A percentile compares a stretch with the other conserved stretches of the same genome.
Conservation (phyloP, 2,888 invertebrate genomes). For the Apotomis betuletana region DNA sequence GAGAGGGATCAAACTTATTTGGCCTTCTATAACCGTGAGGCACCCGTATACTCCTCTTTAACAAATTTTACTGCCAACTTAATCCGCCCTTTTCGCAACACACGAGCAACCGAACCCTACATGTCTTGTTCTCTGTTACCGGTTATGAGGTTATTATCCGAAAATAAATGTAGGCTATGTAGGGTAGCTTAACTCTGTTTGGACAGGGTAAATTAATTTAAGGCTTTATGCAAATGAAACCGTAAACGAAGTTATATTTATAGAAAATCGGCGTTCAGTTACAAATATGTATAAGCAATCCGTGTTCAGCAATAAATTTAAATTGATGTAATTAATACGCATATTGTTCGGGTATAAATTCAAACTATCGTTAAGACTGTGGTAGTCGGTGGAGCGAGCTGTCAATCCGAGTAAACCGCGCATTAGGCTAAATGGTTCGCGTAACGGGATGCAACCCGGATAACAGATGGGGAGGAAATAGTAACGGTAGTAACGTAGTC, state of each 20-base stretch:
- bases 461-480: constrained; percentile 69
- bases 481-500: constrained; percentile 62
- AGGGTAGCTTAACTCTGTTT: constrained; percentile 64
- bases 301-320: constrained; percentile 39
- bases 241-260: constrained; percentile 10
- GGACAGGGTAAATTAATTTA: constrained; percentile 69
- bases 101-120: constrained; percentile 59
- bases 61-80: constrained; percentile 80
- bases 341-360: constrained; percentile 58
- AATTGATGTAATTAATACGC: constrained; percentile 62
- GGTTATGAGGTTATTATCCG: constrained; percentile 77
- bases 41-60: constrained; percentile 77
- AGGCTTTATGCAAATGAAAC: constrained; percentile 49
- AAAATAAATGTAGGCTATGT: constrained; percentile 76
- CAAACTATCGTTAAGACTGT: constrained; percentile 68
- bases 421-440: constrained; percentile 81
- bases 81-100: constrained; percentile 76
- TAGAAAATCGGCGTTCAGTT: constrained; percentile 10
- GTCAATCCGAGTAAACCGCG: constrained; percentile 81
- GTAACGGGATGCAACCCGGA: constrained; percentile 65
- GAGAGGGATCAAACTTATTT: constrained; percentile 52
- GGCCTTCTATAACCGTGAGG: constrained; percentile 64
- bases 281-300: constrained; percentile 26
- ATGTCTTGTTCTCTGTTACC: constrained; percentile 72
- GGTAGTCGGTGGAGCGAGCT: constrained; percentile 57